phyloP scores from a whole-genome alignment of 1,140 invertebrate species.

The Penaeus chinensis region DNA sequence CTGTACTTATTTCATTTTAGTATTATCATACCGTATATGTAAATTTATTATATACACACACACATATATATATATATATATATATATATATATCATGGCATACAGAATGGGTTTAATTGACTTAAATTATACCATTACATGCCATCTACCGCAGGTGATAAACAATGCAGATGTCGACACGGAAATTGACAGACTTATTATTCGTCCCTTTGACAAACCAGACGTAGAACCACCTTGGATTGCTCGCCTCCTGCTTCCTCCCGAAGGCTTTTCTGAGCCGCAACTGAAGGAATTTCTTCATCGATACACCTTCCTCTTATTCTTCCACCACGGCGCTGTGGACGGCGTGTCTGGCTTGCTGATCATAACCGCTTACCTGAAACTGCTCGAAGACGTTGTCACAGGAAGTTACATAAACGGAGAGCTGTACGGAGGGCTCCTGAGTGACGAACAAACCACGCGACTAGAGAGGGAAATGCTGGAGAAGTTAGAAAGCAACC shows the following conservation, averaged over 20 bases:
- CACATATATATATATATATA: too few species aligned
- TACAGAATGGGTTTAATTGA: too few species aligned
- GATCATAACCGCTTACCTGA: neutral
- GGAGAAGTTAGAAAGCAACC: slow-evolving; percentile 12
- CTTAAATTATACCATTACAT: too few species aligned
- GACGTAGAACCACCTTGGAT: neutral
- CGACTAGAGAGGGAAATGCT: neutral
- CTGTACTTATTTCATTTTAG: too few species aligned
- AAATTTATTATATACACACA: too few species aligned
- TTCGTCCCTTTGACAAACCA: too few species aligned
- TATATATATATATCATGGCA: too few species aligned
- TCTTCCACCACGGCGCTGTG: neutral
- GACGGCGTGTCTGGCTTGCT: neutral
- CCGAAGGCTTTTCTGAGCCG: neutral
- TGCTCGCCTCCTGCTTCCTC: neutral
- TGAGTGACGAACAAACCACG: neutral
- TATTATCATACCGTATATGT: too few species aligned
- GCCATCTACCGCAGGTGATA: too few species aligned
- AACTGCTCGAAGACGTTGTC: neutral
- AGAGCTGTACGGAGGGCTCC: neutral
- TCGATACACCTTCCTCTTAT: neutral
- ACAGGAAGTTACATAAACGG: neutral
- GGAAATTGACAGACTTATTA: too few species aligned
- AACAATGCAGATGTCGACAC: too few species aligned
- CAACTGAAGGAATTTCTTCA: slow-evolving; percentile 4